Conservation (phyloP, 2,113 vertebrate genomes). For the Garra rufa region DNA sequence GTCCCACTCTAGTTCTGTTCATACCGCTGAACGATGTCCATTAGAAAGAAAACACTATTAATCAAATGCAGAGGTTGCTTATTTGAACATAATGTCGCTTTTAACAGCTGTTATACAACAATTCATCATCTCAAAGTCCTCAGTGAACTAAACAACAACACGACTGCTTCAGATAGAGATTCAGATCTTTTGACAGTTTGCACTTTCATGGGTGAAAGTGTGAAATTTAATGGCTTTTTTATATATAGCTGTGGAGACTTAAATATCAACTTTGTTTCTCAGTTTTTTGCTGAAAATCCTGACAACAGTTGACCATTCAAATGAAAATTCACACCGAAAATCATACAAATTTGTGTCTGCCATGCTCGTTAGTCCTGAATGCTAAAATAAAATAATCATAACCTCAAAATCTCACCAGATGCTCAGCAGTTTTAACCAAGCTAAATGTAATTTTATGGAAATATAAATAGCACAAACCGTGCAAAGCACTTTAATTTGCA, state of each 20-base stretch:
- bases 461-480: not conserved
- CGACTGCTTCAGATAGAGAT: not conserved
- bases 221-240: not conserved
- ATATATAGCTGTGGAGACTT: no score
- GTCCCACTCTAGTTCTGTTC: constrained; percentile 27
- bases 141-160: not conserved
- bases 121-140: not conserved
- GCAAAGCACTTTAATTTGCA: not conserved
- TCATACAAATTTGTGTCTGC: not conserved
- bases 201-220: not conserved
- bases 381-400: not conserved
- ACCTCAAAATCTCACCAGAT: not conserved
- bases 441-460: not conserved
- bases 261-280: no score
- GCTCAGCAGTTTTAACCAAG: not conserved
- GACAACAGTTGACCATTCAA: not conserved
- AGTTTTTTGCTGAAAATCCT: no score
- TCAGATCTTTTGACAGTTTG: not conserved
- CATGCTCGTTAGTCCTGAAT: not conserved
- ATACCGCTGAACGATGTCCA: not conserved
- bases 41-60: constrained; percentile 28
- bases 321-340: not conserved
- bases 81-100: constrained; percentile 21
- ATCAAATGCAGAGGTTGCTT: constrained; percentile 18
- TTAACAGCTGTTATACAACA: constrained; percentile 18